Base-by-base conservation (phyloP, 2,888 invertebrate genomes). In the Heliconius charithonia region DNA sequence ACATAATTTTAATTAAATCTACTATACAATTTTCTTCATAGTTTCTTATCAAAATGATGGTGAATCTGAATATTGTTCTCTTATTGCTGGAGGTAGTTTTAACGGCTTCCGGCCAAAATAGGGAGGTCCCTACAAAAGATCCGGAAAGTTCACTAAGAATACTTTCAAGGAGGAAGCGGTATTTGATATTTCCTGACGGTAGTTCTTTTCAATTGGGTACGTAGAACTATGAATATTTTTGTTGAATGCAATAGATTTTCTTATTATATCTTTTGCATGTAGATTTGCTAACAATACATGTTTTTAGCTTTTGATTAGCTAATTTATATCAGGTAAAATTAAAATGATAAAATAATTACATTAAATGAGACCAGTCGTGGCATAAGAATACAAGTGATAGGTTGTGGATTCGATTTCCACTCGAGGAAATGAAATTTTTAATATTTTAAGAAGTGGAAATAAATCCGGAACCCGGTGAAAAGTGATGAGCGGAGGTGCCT, bases 131-230 rank as follows among this genome's bases (percentile, higher is more conserved):
- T 70, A 67, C 75, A 37, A 56, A 62, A 19, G 76, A 63, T 56
- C 72, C 70, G 37, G 78, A 77, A 76, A 59, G 72, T 37, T 65
- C 67, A 72, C 69, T 81, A 62, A 84, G 79, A 81, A 80, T 84
- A 75, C 82, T 96, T 77, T 95, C 96, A 6, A 91, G 96, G 83
- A 90, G 90, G 79, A 96, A 95, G 85, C 91, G 96, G 81, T 96
- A 93, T 85, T 83, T 96, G 78, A 90, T 95, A 79, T 96, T 96
- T 87, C 96, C 96, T 2, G 95, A 96, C 81, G 96, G 96, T 32
- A 96, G 96, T 83, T 96, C 96, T 1, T 90, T 96, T 84, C 96
- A 96, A 91, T 91, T 96, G 82, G 95, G 96, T 95, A 85, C 85
- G 86, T 87, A 81, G 25, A n/a, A 77, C 75, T 32, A 62, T 25